Base-by-base conservation (phyloP, 2,113 vertebrate genomes). In the Hydropotes inermis region DNA sequence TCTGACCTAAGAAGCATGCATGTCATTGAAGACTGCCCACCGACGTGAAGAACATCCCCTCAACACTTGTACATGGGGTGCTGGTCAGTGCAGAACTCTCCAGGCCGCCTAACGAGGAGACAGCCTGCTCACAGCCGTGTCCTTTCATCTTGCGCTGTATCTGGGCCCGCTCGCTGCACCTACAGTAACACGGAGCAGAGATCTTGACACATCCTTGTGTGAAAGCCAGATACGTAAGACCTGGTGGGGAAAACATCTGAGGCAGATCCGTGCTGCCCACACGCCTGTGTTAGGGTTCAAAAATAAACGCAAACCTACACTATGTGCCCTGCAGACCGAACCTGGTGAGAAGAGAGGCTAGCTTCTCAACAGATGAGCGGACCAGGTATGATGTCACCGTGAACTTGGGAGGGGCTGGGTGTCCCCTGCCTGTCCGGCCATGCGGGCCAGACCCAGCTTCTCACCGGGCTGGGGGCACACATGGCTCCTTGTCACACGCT, bases 91-190 rank as follows among this genome's bases (percentile, higher is more conserved):
- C 2, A 36, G 30, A 82, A 54, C 79, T 14, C 94, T 30, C 16
- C 28, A 0, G 33, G 64, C 85, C 3, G 1, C 23, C 21, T 7
- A 17, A 11, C 7, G 6, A 36, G 45, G n/a, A 45, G 52, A 5
- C 0, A 1, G 52, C 52, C 13, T 0, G 2, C 5, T 27, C 36
- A 2, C 0, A 0, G 60, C 7, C 1, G 0, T 3, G 54, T 55
- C 47, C 28, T 36, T 28, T 13, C 2, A 2, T 19, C 57, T 30
- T n/a, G 21, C 1, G 27, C 7, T 2, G 4, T 0, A 6, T 52
- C 74, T 2, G 15, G 11, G 27, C 28, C 74, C 7, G 2, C 12
- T 28, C 39, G 5, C 1, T 0, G 4, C 2, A 21, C 54, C 83
- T 17, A 19, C 64, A 7, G 2, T 27, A 10, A 10, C 58, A 12